phyloP scores from a whole-genome alignment of 1,140 invertebrate species.

The Catajapyx aquilonaris region DNA sequence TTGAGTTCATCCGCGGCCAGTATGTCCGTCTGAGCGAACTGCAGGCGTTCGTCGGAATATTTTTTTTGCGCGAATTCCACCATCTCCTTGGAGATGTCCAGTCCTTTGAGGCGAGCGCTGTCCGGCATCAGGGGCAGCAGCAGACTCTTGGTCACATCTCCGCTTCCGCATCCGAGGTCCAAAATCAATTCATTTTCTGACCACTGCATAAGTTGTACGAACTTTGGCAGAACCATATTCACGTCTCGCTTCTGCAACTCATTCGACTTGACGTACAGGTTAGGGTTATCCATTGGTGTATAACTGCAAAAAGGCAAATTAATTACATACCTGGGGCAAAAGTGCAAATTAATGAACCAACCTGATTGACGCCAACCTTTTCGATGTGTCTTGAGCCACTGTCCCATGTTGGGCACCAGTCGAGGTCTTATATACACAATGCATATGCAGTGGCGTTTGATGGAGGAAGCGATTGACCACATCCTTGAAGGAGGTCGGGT shows the following conservation, averaged over 20 bases:
- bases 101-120: conserved; percentile 21
- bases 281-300: conserved; percentile 42
- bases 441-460: too few relatives aligned
- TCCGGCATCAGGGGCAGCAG: conserved; percentile 37
- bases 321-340: too few relatives aligned
- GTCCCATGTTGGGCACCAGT: too few relatives aligned
- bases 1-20: conserved; percentile 23
- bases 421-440: too few relatives aligned
- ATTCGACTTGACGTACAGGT: conserved; percentile 38
- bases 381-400: too few relatives aligned
- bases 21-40: conserved; percentile 44
- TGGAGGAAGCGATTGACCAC: too few relatives aligned
- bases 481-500: too few relatives aligned
- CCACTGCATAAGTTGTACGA: conserved; percentile 32
- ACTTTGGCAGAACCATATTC: conserved; percentile 38
- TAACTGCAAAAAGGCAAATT: too few relatives aligned
- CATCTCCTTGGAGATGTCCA: conserved; percentile 49
- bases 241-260: conserved; percentile 43
- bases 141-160: conserved; percentile 43
- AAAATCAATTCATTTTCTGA: conserved; percentile 30
- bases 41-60: conserved; percentile 23
- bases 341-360: too few relatives aligned
- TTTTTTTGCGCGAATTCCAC: conserved; percentile 35
- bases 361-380: too few relatives aligned
- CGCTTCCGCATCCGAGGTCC: conserved; percentile 61